Base-by-base conservation (phyloP, 2,113 vertebrate genomes). In the Paradisaea rubra region DNA sequence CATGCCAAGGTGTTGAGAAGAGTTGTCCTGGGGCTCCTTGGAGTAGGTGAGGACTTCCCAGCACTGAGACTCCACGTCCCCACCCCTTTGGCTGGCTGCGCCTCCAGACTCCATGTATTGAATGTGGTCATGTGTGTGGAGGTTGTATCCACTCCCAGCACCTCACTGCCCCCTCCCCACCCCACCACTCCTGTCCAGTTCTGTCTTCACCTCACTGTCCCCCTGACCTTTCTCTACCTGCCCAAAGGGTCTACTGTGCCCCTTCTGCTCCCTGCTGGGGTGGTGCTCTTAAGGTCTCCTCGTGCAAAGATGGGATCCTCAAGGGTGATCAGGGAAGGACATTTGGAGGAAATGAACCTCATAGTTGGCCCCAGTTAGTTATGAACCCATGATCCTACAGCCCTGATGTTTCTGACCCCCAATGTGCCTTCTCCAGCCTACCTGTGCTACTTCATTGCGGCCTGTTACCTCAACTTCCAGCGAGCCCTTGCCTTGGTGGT, bases 381-480 rank as follows among this genome's bases (percentile, higher is more conserved):
- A 52, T 8, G 30, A 24, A 54, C 28, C 47, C 0, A 0, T 69
- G 56, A 19, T 73, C 49, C 27, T 37, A 56, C 3, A 10, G 21
- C 37, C 68, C 21, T 66, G n/a, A 24, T 35, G 17, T 78, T 92
- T 83, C 76, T 96, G 64, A 92, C 31, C 53, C 22, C 3, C 19
- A 39, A 1, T 31, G 15, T 95, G 27, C 69, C 77, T 91, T 95
- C 80, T 82, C 41, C 89, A 99, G 99, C 98, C 18, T 99, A 98
- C 70, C 47, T 98, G 52, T 98, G 97, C 31, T 99, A 98, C 94
- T 98, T 99, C 85, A 97, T 99, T 65, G 91, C 91, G 3, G 99
- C 99, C 64, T 99, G 99, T 89, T 97, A 98, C 52, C 93, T 99
- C 96, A 82, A 98, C 91, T 98, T 99, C 94, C 96, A 98, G 66